A percentile compares a stretch with the other conserved stretches of the same genome.
Conservation (phyloP, 1,140 invertebrate species). For the Trichogramma pretiosum region DNA sequence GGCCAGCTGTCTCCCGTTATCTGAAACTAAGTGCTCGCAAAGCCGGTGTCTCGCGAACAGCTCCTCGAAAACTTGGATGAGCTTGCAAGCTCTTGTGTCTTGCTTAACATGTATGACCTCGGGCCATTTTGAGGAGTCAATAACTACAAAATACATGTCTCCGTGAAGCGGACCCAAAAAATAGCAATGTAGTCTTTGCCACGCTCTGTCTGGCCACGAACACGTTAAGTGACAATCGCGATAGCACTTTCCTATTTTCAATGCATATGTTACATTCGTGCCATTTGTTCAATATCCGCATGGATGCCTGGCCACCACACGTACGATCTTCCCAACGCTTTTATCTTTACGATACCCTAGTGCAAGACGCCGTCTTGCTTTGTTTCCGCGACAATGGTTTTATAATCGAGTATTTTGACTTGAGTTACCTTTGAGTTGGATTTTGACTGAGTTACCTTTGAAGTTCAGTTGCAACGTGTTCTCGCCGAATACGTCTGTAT, state of each 20-base stretch:
- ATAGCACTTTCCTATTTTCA: conserved; percentile 20
- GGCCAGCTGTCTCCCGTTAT: conserved; percentile 24
- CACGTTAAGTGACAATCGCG: conserved; percentile 25
- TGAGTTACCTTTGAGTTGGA: not conserved
- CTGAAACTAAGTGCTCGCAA: conserved; percentile 18
- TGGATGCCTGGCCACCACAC: conserved; percentile 43
- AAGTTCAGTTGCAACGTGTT: no score
- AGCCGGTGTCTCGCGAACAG: conserved; percentile 18
- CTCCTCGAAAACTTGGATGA: conserved; percentile 19
- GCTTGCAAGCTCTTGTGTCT: not conserved
- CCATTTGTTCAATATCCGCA: conserved; percentile 30
- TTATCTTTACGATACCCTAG: conserved; percentile 39
- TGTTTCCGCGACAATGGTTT: conserved; percentile 3
- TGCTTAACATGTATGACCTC: conserved; percentile 25
- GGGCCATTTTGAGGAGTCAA: conserved; percentile 39
- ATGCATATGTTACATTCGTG: conserved; percentile 27
- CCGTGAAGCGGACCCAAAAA: conserved; percentile 39
- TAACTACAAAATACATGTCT: conserved; percentile 34
- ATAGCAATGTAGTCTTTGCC: conserved; percentile 44
- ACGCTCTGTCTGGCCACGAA: conserved; percentile 44
- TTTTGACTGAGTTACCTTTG: no score
- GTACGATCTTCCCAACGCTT: conserved; percentile 33
- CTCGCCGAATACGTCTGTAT: not conserved
- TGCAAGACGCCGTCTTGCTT: conserved; percentile 24
- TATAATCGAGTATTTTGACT: not conserved